Evolutionary conservation across 2,797 vertebrate species (phyloP).

Genomic region (Semaprochilodus insignis): DNA sequence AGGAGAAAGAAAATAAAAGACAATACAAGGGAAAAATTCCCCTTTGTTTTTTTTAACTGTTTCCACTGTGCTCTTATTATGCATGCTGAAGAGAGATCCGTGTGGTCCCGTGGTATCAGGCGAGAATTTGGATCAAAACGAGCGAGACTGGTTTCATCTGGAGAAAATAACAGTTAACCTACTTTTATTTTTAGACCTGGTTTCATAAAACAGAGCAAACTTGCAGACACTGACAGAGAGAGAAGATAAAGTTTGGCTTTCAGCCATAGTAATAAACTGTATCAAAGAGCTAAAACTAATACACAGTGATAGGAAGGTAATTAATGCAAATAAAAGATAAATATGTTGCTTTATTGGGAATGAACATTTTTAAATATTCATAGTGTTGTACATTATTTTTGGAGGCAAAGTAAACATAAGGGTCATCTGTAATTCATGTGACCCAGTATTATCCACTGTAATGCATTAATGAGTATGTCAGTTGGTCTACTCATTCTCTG

Average conservation of each 20-base stretch:
- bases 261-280: background rate
- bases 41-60: conserved; percentile 68
- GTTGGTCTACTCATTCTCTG: too few species aligned
- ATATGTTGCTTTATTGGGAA: too few species aligned
- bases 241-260: conserved; percentile 5
- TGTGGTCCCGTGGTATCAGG: conserved; percentile 73
- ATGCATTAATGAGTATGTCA: too few species aligned
- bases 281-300: background rate
- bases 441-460: too few species aligned
- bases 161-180: conserved; percentile 71
- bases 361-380: too few species aligned
- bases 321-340: background rate
- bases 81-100: conserved; percentile 70
- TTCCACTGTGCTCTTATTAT: conserved; percentile 73
- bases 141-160: conserved; percentile 63
- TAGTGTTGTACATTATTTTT: too few species aligned
- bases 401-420: too few species aligned
- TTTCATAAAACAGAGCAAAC: conserved; percentile 21
- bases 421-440: too few species aligned
- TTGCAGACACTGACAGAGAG: background rate
- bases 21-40: background rate
- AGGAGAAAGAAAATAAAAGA: background rate
- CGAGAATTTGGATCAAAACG: conserved; percentile 69
- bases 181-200: conserved; percentile 63
- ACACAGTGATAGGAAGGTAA: background rate